phyloP scores from a whole-genome alignment of 2,888 invertebrate species.

The Dusona sp. region DNA sequence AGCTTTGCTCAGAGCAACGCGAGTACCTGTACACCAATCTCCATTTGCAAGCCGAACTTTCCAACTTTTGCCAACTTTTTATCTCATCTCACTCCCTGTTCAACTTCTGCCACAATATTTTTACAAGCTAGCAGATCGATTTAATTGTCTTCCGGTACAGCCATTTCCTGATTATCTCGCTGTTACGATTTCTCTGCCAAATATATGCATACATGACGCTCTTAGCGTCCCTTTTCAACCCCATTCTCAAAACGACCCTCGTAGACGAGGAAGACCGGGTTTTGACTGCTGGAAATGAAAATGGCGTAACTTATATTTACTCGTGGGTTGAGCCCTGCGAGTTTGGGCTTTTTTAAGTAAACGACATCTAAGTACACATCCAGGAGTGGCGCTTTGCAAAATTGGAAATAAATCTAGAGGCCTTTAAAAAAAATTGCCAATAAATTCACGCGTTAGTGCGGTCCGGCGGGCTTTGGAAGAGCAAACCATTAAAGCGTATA shows the following conservation, averaged over 20 bases:
- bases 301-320: slow-evolving; percentile 12
- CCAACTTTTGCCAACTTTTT: slow-evolving; percentile 63
- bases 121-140: slow-evolving; percentile 68
- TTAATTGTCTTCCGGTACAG: slow-evolving; percentile 70
- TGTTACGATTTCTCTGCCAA: not conserved
- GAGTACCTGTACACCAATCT: not conserved
- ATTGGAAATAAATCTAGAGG: slow-evolving; percentile 82
- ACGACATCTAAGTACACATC: not conserved
- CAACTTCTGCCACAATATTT: slow-evolving; percentile 5
- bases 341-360: not conserved
- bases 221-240: not conserved
- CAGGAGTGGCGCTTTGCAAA: slow-evolving; percentile 68
- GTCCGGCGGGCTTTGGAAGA: slow-evolving; percentile 76
- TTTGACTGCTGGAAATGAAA: not conserved
- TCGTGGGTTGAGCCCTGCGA: not conserved
- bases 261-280: not conserved
- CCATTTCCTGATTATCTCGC: slow-evolving; percentile 62
- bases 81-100: not conserved
- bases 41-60: slow-evolving; percentile 26
- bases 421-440: slow-evolving; percentile 83
- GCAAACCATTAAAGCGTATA: slow-evolving; percentile 22
- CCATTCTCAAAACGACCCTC: not conserved
- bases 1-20: slow-evolving; percentile 36
- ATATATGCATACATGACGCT: not conserved
- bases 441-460: slow-evolving; percentile 82